These are phyloP conservation scores for Tupaia tana DNA, from an alignment of 2,113 vertebrate species.

Conservation along the genomic window DNA sequence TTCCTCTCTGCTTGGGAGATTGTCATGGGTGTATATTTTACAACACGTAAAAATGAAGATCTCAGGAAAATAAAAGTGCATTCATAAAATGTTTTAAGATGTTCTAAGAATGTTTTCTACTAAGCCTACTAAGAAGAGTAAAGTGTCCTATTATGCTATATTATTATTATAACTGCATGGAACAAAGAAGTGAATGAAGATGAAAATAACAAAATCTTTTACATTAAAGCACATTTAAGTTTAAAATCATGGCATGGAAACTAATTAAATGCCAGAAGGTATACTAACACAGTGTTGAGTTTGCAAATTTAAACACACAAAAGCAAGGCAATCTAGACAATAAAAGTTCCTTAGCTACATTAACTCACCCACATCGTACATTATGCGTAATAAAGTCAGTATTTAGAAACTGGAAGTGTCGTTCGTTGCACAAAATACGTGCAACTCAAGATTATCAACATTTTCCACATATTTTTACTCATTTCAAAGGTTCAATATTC, in stretches of 20 bases:
- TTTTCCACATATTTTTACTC: constrained; percentile 55
- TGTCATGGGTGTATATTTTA: background rate
- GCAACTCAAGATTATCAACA: constrained; percentile 64
- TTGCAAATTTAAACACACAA: constrained; percentile 78
- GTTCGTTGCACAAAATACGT: constrained; percentile 39
- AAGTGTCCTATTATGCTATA: constrained; percentile 27
- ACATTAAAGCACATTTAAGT: constrained; percentile 70
- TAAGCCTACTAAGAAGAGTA: constrained; percentile 25
- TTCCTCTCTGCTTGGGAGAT: background rate
- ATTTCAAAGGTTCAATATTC: constrained; percentile 63
- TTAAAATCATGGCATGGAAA: constrained; percentile 70
- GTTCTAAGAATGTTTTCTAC: constrained; percentile 42
- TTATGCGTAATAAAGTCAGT: constrained; percentile 65
- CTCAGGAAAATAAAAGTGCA: background rate
- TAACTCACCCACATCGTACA: constrained; percentile 60
- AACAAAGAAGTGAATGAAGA: constrained; percentile 41
- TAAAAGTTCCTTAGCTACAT: constrained; percentile 65
- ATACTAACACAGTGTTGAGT: constrained; percentile 68
- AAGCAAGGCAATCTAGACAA: constrained; percentile 60
- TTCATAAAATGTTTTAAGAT: constrained; percentile 52
- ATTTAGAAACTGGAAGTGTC: constrained; percentile 56
- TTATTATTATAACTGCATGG: constrained; percentile 58
- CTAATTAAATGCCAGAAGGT: constrained; percentile 77
- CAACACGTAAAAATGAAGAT: background rate
- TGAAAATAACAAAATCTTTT: constrained; percentile 65